Evolutionary conservation across 2,888 invertebrate species (phyloP).

Genomic region (Lordiphosa fenestrarum): DNA sequence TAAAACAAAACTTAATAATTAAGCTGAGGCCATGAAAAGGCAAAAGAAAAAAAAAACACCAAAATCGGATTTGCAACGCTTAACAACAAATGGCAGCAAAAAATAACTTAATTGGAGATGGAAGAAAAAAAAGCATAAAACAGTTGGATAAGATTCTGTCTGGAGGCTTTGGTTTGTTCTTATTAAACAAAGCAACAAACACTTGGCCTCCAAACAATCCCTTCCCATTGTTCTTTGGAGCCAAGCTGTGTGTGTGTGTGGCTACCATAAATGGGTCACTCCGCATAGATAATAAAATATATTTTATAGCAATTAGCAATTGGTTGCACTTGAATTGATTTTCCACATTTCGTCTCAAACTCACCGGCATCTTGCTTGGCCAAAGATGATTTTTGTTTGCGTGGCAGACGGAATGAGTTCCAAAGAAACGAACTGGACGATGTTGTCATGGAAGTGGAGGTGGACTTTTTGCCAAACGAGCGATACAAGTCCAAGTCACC

Average conservation of each 20-base stretch:
- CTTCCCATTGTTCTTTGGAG: conserved; percentile 3
- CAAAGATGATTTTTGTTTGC: conserved; percentile 76
- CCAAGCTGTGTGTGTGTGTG: not conserved
- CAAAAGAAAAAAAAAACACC: conserved; percentile 13
- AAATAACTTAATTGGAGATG: conserved; percentile 4
- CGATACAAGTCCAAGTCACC: conserved; percentile 75
- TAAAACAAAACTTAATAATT: conserved; percentile 16
- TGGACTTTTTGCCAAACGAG: conserved; percentile 29
- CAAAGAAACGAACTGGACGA: conserved; percentile 75
- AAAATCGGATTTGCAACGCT: conserved; percentile 21
- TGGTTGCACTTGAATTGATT: conserved; percentile 20
- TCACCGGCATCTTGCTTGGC: conserved; percentile 8
- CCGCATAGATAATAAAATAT: not conserved
- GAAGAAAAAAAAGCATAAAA: not conserved
- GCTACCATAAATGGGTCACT: conserved; percentile 6
- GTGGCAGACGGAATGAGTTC: conserved; percentile 80
- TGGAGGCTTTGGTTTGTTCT: conserved; percentile 1
- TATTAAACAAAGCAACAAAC: too few species aligned
- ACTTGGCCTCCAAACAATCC: conserved; percentile 4
- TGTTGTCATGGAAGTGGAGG: conserved; percentile 57
- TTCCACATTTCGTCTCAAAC: conserved; percentile 2
- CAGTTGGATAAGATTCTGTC: not conserved
- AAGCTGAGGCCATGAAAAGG: conserved; percentile 22
- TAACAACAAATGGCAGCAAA: not conserved
- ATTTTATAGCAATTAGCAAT: conserved; percentile 31